A percentile compares a stretch with the other conserved stretches of the same genome.
phyloP scores from a whole-genome alignment of 2,888 invertebrate species.

The Acleris literana region DNA sequence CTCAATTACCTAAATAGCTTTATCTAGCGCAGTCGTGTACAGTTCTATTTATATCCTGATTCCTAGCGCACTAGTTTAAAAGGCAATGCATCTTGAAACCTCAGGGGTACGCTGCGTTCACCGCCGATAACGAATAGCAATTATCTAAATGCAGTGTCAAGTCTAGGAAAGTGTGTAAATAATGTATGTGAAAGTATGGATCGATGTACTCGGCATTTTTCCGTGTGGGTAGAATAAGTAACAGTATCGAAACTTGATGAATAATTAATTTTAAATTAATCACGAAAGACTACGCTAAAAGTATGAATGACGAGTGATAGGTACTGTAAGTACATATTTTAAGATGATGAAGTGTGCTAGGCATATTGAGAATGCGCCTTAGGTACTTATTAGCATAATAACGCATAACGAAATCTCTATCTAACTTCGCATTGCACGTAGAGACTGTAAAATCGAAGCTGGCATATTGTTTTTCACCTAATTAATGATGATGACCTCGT shows the following conservation, averaged over 20 bases:
- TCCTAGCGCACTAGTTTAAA: background rate
- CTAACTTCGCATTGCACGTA: too few relatives aligned
- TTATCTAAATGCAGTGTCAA: background rate
- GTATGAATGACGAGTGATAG: too few relatives aligned
- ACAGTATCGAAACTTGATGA: background rate
- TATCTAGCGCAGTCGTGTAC: background rate
- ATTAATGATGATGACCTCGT: slow-evolving; percentile 21
- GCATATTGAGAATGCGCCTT: too few relatives aligned
- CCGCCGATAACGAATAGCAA: background rate
- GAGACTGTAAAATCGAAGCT: background rate
- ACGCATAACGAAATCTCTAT: too few relatives aligned
- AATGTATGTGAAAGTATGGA: too few relatives aligned
- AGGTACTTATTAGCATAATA: too few relatives aligned
- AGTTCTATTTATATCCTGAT: slow-evolving; percentile 1
- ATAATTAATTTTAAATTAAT: background rate
- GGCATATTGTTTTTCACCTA: background rate
- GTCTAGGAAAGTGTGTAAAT: background rate
- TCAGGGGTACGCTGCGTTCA: background rate
- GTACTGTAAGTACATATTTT: too few relatives aligned
- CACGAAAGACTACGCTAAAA: too few relatives aligned
- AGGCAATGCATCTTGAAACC: background rate
- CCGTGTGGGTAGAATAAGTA: background rate
- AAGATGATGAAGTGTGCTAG: too few relatives aligned
- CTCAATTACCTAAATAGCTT: too few relatives aligned
- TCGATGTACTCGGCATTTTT: background rate